Evolutionary conservation across 37 sponge, comb jelly and placozoan genomes (phyloP), one percentile per base, ranked within the genome.

Genomic region (Petrosia ficiformis): DNA sequence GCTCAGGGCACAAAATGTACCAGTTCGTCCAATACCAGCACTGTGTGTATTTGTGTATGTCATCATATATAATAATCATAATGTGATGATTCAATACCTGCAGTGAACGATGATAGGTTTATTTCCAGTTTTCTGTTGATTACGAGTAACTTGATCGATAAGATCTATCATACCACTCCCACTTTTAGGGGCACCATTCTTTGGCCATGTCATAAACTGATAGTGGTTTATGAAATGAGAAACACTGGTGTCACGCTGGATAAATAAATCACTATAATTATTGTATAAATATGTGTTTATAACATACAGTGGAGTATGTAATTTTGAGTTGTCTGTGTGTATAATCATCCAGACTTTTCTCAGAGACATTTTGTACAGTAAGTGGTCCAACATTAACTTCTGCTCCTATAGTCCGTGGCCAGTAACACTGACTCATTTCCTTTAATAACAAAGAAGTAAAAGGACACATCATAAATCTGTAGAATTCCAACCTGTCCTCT

Each of bases 11-110:
- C 84, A 81, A 66, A 94, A 90, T 0, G 84, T 77, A 72, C 94
- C 94, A 24, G 94, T 90, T 0, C 94, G 75, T 34, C 94, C 94
- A 64, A 86, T 86, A 54, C 94, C 94, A 82, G 75, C 87, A 79
- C 94, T 94, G 67, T 14, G 32, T 3, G 63, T 26, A n/a, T 61
- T 8, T 6, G 28, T 26, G 63, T 26, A 61, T 5, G 28, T n/a
- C 14, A 19, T 19, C 54, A 48, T 48, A 14, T 48, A 48, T 19
- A 14, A 48, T 48, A 48, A 48, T 19, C 54, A 19, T 19, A 19
- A 48, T 48, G 8, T 48, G 54, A 48, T 14, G 14, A 19, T 48
- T 19, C 54, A 19, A 26, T 48, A 91, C 96, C 93, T 91, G 92
- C 92, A 90, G 70, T 95, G 96, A 30, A 91, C 87, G 11, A 87